phyloP scores from a whole-genome alignment of 2,113 vertebrate species.

The Sylvia atricapilla region DNA sequence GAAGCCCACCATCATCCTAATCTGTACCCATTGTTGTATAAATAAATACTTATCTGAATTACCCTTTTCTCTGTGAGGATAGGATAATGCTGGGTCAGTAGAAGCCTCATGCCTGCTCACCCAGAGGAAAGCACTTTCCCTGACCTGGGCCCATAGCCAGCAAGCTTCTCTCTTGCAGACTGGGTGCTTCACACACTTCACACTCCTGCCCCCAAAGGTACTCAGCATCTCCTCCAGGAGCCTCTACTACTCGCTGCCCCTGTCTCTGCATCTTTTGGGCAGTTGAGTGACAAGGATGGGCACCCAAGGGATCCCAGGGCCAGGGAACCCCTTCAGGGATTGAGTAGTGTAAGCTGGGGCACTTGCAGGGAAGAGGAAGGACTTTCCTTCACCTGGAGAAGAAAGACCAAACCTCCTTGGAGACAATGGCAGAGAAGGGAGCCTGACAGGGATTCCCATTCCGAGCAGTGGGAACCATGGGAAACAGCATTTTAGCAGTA shows the following conservation, averaged over 20 bases:
- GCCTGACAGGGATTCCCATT: accelerated
- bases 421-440: not conserved
- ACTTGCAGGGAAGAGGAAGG: not conserved
- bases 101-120: not conserved
- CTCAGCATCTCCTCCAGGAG: not conserved
- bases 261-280: not conserved
- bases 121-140: not conserved
- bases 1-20: not conserved
- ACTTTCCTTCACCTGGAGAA: not conserved
- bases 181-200: accelerated
- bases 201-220: accelerated
- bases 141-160: not conserved
- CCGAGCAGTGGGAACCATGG: not conserved
- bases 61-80: not conserved
- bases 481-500: not conserved
- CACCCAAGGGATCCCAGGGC: not conserved
- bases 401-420: not conserved
- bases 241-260: accelerated
- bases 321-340: not conserved
- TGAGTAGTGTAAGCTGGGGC: not conserved
- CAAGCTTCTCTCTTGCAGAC: not conserved
- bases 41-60: not conserved
- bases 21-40: not conserved
- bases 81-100: not conserved
- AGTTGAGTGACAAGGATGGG: not conserved